Conservation (phyloP, 2,797 vertebrate genomes). For the Pristis pectinata region DNA sequence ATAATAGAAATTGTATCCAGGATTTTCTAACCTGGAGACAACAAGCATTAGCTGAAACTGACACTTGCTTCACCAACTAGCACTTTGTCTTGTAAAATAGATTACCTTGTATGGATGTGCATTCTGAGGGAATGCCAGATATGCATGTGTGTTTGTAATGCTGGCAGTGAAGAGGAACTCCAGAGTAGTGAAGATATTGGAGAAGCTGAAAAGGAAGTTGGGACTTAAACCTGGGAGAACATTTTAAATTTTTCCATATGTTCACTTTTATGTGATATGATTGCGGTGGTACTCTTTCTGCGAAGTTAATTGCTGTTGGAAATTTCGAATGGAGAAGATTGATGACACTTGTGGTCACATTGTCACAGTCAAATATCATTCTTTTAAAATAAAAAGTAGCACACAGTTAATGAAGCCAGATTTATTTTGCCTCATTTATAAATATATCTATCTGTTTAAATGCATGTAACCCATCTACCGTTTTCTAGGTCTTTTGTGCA, state of each 20-base stretch:
- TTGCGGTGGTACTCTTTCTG: slow-evolving; percentile 8
- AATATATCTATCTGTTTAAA: neutral
- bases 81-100: neutral
- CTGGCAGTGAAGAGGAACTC: neutral
- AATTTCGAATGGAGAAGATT: neutral
- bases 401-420: neutral
- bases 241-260: slow-evolving; percentile 25
- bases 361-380: neutral
- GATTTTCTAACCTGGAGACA: neutral
- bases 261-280: slow-evolving; percentile 21
- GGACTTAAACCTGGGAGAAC: slow-evolving; percentile 2
- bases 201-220: slow-evolving; percentile 28
- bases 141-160: neutral
- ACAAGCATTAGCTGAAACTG: neutral
- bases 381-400: neutral
- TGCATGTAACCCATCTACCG: neutral
- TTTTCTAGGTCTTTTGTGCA: neutral
- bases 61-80: neutral
- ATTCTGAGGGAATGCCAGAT: neutral
- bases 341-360: neutral
- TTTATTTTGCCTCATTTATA: neutral
- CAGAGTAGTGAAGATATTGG: neutral
- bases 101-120: neutral
- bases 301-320: neutral
- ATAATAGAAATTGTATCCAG: neutral